Percentiles rank a stretch among this genome's conserved stretches.
phyloP scores from a whole-genome alignment of 2,113 vertebrate genomes.

The Zapus hudsonius region DNA sequence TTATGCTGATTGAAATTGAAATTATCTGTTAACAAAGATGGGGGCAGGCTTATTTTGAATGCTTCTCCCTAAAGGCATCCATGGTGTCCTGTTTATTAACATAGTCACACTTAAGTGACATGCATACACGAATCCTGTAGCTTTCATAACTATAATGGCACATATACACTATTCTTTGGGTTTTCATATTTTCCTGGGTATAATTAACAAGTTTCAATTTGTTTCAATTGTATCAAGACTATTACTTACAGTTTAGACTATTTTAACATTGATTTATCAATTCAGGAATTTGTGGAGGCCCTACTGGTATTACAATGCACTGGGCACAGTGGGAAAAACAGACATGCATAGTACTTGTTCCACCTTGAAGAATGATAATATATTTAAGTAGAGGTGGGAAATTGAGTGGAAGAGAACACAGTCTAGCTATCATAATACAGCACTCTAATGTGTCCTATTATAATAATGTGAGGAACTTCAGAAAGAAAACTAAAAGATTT shows the following conservation, averaged over 20 bases:
- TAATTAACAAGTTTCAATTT: conserved; percentile 61
- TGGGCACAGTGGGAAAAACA: background rate
- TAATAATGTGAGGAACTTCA: background rate
- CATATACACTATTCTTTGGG: background rate
- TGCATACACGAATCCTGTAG: conserved; percentile 36
- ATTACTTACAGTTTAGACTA: conserved; percentile 42
- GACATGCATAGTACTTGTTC: background rate
- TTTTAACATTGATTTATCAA: conserved; percentile 61
- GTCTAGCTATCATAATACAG: background rate
- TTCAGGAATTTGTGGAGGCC: conserved; percentile 53
- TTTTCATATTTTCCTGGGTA: conserved; percentile 68
- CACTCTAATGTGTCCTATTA: background rate
- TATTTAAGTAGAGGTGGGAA: background rate
- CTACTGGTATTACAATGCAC: background rate
- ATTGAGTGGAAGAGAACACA: background rate
- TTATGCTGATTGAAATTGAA: conserved; percentile 6
- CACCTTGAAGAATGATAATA: background rate
- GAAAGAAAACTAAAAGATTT: conserved; percentile 28
- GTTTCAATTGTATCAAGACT: background rate
- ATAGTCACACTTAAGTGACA: conserved; percentile 55
- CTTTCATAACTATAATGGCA: conserved; percentile 53
- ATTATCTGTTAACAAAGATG: conserved; percentile 50
- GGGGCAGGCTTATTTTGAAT: conserved; percentile 11
- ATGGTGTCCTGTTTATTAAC: conserved; percentile 49
- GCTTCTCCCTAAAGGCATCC: conserved; percentile 42